A percentile compares a stretch with the other conserved stretches of the same genome.
phyloP scores from a whole-genome alignment of 2,797 vertebrate genomes.

The Choloepus didactylus region DNA sequence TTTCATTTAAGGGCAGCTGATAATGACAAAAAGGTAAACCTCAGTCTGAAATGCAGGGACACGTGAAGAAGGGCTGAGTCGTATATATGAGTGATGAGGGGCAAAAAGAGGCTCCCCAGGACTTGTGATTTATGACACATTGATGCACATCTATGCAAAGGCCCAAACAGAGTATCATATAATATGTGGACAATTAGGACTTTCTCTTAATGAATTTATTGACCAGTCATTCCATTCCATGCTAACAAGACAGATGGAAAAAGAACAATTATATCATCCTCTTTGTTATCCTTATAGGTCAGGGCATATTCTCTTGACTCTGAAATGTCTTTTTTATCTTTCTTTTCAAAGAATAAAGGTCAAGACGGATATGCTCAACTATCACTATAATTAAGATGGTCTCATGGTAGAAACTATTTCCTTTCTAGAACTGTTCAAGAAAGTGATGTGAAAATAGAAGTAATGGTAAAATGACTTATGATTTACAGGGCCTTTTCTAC shows the following conservation, averaged over 20 bases:
- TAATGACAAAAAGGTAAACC: slow-evolving; percentile 7
- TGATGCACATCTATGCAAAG: neutral
- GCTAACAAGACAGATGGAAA: slow-evolving; percentile 45
- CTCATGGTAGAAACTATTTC: slow-evolving; percentile 46
- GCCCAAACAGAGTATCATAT: neutral
- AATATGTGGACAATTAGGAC: neutral
- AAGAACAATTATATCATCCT: slow-evolving; percentile 42
- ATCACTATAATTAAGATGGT: slow-evolving; percentile 65
- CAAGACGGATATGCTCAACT: slow-evolving; percentile 41
- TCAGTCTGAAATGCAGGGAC: neutral
- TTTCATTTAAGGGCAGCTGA: neutral
- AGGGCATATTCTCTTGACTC: slow-evolving; percentile 35
- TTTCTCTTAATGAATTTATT: slow-evolving; percentile 50
- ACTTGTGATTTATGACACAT: neutral
- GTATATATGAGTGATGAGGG: neutral
- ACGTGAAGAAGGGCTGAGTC: neutral
- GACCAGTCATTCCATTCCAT: neutral
- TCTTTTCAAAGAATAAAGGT: slow-evolving; percentile 59
- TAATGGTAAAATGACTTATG: slow-evolving; percentile 35
- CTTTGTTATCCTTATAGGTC: slow-evolving; percentile 62
- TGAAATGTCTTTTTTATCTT: slow-evolving; percentile 61
- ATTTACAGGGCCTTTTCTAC: slow-evolving; percentile 6
- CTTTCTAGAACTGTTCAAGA: slow-evolving; percentile 22
- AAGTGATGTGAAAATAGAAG: slow-evolving; percentile 41
- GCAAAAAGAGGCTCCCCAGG: neutral